Percentiles rank a stretch among this genome's conserved stretches.
Evolutionary conservation across 2,888 invertebrate species (phyloP).

Genomic region (Alcis repandata): DNA sequence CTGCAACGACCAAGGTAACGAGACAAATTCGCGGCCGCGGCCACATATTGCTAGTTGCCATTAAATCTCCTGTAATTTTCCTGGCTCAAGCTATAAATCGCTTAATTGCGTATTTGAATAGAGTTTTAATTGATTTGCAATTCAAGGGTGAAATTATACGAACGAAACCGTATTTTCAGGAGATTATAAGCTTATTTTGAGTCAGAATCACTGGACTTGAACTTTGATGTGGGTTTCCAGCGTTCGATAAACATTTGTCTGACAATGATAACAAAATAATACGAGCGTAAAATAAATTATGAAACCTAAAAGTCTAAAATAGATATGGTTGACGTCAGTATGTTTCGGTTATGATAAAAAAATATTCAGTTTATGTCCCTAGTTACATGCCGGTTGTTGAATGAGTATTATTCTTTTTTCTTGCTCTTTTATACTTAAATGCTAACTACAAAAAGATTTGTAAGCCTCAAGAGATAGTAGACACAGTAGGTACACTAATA

Average conservation of each 20-base stretch:
- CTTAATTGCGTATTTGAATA: constrained; percentile 5
- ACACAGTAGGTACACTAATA: background rate
- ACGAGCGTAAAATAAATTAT: background rate
- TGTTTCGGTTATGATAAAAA: background rate
- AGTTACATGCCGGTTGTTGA: no score
- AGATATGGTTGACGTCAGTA: background rate
- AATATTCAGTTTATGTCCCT: no score
- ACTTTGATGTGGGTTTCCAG: background rate
- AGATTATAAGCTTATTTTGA: background rate
- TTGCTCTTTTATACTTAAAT: no score
- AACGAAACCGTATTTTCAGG: background rate
- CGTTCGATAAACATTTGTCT: background rate
- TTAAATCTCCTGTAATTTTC: constrained; percentile 16
- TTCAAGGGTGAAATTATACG: background rate
- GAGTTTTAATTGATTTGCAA: constrained; percentile 8
- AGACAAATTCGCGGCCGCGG: constrained; percentile 17
- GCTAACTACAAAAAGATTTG: no score
- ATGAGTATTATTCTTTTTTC: no score
- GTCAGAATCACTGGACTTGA: background rate
- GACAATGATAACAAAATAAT: background rate
- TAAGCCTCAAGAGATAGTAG: no score
- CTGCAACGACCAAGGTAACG: constrained; percentile 12
- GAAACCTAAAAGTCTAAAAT: background rate
- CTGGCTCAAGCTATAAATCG: constrained; percentile 1
- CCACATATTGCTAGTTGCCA: constrained; percentile 15